Percentiles rank a stretch among this genome's conserved stretches.
Evolutionary conservation across 2,888 invertebrate genomes (phyloP).

Genomic region (Belgica antarctica): DNA sequence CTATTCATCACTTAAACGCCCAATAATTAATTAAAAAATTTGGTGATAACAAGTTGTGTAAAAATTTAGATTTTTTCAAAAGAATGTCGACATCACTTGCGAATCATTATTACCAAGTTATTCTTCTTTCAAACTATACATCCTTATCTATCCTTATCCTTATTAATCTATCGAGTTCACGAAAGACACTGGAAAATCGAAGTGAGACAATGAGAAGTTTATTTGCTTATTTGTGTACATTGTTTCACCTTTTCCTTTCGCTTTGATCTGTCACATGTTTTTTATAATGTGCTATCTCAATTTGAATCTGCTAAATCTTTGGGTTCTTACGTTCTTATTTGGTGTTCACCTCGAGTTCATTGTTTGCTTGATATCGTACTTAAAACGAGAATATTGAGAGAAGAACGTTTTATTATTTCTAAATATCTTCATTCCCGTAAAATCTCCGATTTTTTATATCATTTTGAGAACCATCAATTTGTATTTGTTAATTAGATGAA

Average conservation of each 20-base stretch:
- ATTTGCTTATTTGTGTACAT: constrained; percentile 25
- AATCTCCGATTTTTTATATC: neutral
- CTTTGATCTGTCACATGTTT: constrained; percentile 22
- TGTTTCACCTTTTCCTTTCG: neutral
- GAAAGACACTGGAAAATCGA: neutral
- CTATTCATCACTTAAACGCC: too few relatives aligned
- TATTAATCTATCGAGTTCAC: neutral
- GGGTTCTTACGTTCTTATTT: neutral
- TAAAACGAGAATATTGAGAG: too few relatives aligned
- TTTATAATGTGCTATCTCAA: constrained; percentile 30
- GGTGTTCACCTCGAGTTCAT: neutral
- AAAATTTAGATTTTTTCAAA: too few relatives aligned
- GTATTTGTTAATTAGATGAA: neutral
- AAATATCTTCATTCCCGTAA: neutral
- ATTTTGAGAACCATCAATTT: neutral
- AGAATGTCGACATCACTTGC: neutral
- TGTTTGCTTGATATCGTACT: neutral
- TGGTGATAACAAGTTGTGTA: too few relatives aligned
- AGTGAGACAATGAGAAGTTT: constrained; percentile 12
- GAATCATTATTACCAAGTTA: too few relatives aligned
- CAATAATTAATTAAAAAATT: too few relatives aligned
- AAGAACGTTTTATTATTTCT: too few relatives aligned
- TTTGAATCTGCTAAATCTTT: constrained; percentile 9
- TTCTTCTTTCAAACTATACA: too few relatives aligned
- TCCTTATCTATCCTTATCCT: neutral